Percentiles rank a stretch among this genome's conserved stretches.
These are phyloP conservation scores for Origma solitaria DNA, from an alignment of 2,113 vertebrate genomes.

Conservation along the genomic window DNA sequence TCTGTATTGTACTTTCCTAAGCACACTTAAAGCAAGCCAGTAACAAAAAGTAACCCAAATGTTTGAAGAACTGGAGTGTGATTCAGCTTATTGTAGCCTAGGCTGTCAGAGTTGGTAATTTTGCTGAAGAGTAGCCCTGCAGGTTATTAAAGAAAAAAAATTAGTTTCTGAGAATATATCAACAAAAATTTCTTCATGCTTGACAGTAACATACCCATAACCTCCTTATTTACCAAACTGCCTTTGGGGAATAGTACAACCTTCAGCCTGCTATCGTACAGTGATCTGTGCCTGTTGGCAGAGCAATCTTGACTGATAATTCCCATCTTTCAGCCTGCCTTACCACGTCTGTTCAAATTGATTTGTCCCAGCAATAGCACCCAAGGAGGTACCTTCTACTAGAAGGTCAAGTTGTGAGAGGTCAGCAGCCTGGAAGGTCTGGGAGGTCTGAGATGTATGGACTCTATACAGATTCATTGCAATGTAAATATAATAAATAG, in stretches of 20 bases:
- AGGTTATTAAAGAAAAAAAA: constrained; percentile 45
- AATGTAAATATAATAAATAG: background rate
- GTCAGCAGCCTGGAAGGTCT: background rate
- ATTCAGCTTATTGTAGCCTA: constrained; percentile 25
- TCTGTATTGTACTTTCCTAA: constrained; percentile 33
- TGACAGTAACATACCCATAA: constrained; percentile 21
- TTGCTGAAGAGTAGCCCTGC: background rate
- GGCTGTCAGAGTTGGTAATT: constrained; percentile 12
- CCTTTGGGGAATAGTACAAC: constrained; percentile 23
- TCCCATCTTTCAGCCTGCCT: background rate
- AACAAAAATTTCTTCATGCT: constrained; percentile 59
- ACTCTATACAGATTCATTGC: background rate
- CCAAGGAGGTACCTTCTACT: background rate
- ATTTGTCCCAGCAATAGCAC: background rate
- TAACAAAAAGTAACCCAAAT: background rate
- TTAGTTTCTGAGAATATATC: constrained; percentile 47
- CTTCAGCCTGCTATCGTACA: background rate
- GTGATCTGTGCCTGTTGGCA: background rate
- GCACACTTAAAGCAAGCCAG: constrained; percentile 33
- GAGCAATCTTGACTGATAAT: constrained; percentile 31
- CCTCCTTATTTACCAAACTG: constrained; percentile 52
- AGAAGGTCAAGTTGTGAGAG: background rate
- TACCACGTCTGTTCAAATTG: background rate
- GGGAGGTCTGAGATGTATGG: background rate
- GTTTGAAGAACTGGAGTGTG: constrained; percentile 2